Base-by-base conservation (phyloP, 2,113 vertebrate genomes). In the Eudyptes chrysolophus region DNA sequence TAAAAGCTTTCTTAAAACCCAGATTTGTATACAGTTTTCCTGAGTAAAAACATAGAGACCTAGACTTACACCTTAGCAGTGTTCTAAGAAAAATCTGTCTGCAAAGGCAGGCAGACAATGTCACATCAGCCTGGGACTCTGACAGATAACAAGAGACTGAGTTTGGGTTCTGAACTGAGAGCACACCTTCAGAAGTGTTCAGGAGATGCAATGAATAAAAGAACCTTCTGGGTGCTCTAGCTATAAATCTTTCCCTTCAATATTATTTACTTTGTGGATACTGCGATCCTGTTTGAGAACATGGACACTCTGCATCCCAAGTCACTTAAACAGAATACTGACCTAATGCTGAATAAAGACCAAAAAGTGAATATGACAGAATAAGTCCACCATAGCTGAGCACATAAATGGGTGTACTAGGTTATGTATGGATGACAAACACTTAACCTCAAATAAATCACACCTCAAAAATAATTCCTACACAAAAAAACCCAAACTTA, bases 161-260 rank as follows among this genome's bases (percentile, higher is more conserved):
- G 44, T 24, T 21, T 22, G 29, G 13, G 36, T 58, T 81, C 72
- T 58, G 61, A 90, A 24, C 18, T 10, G 27, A 74, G 13, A 84
- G 42, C 0, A 15, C 5, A 1, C 30, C 49, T 65, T 16, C 54
- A 26, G 16, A 69, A 58, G n/a, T 2, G 9, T 16, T 82, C 60
- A 19, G 18, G 46, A 88, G 44, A 60, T 42, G 4, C 10, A 32
- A 9, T 6, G 24, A 88, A 69, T n/a, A 16, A 27, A 64, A n/a
- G 13, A 85, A 38, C 24, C 6, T 80, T 77, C 49, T 8, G 9
- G 29, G 8, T 64, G 52, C 19, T 24, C 22, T 20, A 68, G 26
- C 32, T 64, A 21, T 13, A 42, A 5, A 2, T 46, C 70, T 70
- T 17, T 11, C 65, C 27, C 22, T 49, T 65, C 29, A 36, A 22